Evolutionary conservation across 1,140 invertebrate species (phyloP).

Genomic region (Pseudachorutes palmiensis): DNA sequence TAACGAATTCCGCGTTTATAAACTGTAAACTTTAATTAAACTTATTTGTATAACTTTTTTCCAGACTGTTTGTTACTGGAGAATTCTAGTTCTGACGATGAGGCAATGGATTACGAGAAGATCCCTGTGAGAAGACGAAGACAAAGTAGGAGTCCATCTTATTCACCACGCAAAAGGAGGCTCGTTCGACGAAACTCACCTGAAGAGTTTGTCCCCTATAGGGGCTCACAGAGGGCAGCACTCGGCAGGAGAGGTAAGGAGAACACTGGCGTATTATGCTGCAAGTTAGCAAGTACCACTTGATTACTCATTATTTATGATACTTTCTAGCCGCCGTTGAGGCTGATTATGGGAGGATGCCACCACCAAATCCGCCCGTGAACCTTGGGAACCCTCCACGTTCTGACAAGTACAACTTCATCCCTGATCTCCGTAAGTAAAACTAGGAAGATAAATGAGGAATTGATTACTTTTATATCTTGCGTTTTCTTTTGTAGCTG

Average conservation of each 20-base stretch:
- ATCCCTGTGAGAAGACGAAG: neutral
- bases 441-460: neutral
- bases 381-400: slow-evolving; percentile 26
- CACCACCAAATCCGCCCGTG: slow-evolving; percentile 27
- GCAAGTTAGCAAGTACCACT: no score
- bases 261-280: no score
- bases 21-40: neutral
- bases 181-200: neutral
- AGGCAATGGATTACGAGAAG: slow-evolving; percentile 1
- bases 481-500: slow-evolving; percentile 52
- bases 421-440: slow-evolving; percentile 32
- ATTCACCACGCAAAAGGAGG: neutral
- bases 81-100: neutral
- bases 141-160: neutral
- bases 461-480: slow-evolving; percentile 10
- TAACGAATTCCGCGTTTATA: neutral
- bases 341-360: slow-evolving; percentile 10
- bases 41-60: slow-evolving; percentile 8
- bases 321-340: slow-evolving; percentile 1
- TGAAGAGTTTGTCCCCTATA: neutral
- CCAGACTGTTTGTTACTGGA: neutral
- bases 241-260: neutral
- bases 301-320: neutral
- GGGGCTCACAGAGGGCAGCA: neutral
- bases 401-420: slow-evolving; percentile 28